phyloP scores from a whole-genome alignment of 1,140 invertebrate genomes.

The Platyura marginata region DNA sequence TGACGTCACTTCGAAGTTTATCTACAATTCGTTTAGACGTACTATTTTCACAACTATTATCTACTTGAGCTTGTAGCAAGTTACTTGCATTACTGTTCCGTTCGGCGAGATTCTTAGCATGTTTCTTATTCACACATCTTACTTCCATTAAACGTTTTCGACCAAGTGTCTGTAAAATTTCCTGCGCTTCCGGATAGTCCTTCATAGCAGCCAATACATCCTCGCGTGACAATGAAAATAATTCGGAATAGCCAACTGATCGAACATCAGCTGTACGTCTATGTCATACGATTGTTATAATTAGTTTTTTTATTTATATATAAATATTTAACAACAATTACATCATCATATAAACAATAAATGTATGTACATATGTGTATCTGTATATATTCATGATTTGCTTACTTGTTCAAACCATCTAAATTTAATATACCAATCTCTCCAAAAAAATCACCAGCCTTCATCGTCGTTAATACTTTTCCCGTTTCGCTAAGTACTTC shows the following conservation, averaged over 20 bases:
- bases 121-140: slow-evolving; percentile 25
- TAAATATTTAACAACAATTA: background rate
- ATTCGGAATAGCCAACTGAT: slow-evolving; percentile 87
- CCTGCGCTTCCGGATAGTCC: slow-evolving; percentile 91
- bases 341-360: background rate
- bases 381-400: slow-evolving; percentile 5
- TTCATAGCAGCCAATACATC: slow-evolving; percentile 89
- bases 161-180: slow-evolving; percentile 73
- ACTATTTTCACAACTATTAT: slow-evolving; percentile 42
- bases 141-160: slow-evolving; percentile 77
- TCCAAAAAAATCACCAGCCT: slow-evolving; percentile 93
- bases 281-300: slow-evolving; percentile 2
- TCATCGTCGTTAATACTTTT: slow-evolving; percentile 86
- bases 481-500: slow-evolving; percentile 91
- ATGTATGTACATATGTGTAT: background rate
- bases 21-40: slow-evolving; percentile 57
- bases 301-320: background rate
- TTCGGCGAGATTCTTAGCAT: slow-evolving; percentile 17
- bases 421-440: slow-evolving; percentile 94
- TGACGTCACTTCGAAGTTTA: slow-evolving; percentile 64
- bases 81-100: slow-evolving; percentile 15
- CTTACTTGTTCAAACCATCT: slow-evolving; percentile 88
- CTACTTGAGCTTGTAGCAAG: slow-evolving; percentile 9
- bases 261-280: slow-evolving; percentile 90
- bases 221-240: slow-evolving; percentile 88